Evolutionary conservation across 2,888 invertebrate genomes (phyloP), one percentile per base, ranked within the genome.

Genomic region (Pterostichus niger): DNA sequence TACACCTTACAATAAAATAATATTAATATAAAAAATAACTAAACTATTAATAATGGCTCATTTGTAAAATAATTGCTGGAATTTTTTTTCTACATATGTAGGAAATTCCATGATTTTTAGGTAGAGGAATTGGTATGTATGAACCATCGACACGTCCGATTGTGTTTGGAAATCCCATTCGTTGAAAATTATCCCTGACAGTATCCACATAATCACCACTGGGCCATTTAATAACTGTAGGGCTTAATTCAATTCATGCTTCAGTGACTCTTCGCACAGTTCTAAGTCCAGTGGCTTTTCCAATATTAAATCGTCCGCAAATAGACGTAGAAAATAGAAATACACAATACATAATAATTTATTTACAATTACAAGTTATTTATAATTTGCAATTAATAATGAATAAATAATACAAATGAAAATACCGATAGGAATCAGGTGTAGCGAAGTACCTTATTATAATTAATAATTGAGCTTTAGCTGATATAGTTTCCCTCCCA

Each of bases 361-460:
- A 46, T 59, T 59, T 59, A 11, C 5, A 59, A 24, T 59, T 24
- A 3, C 35, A 3, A n/a, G n/a, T n/a, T n/a, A n/a, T 35, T 35
- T 6, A 3, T 35, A 3, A 35, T 35, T 35, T 35, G n/a, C n/a
- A n/a, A n/a, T n/a, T 6, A 35, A 35, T 35, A 35, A 5, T 35
- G 3, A 5, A 35, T 35, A 59, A 59, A 59, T 13, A 6, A 11
- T n/a, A n/a, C n/a, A n/a, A n/a, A n/a, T n/a, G n/a, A n/a, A 59
- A 59, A 59, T 11, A 77, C 79, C 79, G 35, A 46, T 79, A 79
- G 15, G 79, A 79, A 44, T 79, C 79, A 40, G 64, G 79, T 54
- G 79, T 79, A 46, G 79, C 77, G 33, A 77, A 77, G 33, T 77
- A 77, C 77, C 77, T 56, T 9, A 77, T 54, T 33, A 56, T 35